Base-by-base conservation (phyloP, 2,113 vertebrate genomes). In the Polypterus bichir region DNA sequence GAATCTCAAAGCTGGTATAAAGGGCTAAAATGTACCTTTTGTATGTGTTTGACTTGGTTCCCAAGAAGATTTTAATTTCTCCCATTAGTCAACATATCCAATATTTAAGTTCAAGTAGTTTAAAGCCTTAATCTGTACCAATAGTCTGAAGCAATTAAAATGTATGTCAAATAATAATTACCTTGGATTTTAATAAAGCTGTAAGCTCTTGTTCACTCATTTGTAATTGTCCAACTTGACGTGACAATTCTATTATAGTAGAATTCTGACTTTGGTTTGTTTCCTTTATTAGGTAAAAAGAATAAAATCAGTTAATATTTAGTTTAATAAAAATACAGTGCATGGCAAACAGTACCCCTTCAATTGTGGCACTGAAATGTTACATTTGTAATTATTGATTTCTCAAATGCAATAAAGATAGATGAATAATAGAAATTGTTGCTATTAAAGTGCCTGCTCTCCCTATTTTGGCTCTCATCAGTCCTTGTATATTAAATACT, bases 151-250 rank as follows among this genome's bases (percentile, higher is more conserved):
- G 27, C 27, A 27, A 27, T 27, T 27, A 27, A 27, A 27, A 27
- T 27, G 27, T 27, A 27, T 27, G 27, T 27, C 27, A 27, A 27
- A 27, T 27, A 27, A 27, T 27, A 27, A 44, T 76, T 79, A 94
- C 92, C 91, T 94, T 94, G 7, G 91, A 77, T 65, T 82, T 87
- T 53, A 95, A 85, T 84, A 87, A 84, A 1, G 87, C 83, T 7
- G 86, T 79, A 44, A 94, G 86, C 49, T 92, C 87, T 74, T 92
- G 88, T 57, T 94, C 92, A n/a, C 88, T 86, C 0, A 82, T 92
- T 69, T 92, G 87, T 63, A 93, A 72, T 48, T 88, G 88, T 53
- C 89, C 89, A 48, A 88, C 75, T 60, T 88, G 90, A 55, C 82
- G 74, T 58, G 92, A 93, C 57, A 93, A 81, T 44, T 86, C 79